Evolutionary conservation across 2,113 vertebrate species (phyloP).

Genomic region (Pelvicachromis taeniatus): DNA sequence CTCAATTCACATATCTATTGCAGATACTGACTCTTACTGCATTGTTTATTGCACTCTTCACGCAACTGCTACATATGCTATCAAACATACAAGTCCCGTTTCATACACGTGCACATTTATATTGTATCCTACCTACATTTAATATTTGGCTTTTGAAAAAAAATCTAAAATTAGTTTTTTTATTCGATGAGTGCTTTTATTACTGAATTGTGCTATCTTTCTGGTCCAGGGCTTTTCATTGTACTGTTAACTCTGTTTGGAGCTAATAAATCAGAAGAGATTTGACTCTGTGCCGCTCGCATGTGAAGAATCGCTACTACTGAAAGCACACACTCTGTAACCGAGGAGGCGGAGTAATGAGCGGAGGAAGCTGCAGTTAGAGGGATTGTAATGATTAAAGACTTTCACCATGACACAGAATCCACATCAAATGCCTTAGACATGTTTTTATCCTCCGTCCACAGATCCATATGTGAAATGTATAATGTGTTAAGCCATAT

Average conservation of each 20-base stretch:
- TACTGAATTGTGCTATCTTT: neutral
- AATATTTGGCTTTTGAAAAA: neutral
- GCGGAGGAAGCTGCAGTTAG: neutral
- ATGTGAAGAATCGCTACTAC: neutral
- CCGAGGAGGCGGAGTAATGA: neutral
- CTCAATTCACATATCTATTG: neutral
- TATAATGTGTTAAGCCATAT: constrained; percentile 10
- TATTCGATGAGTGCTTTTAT: neutral
- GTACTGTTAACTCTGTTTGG: neutral
- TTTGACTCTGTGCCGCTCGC: neutral
- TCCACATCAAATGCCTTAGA: constrained; percentile 14
- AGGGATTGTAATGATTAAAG: constrained; percentile 20
- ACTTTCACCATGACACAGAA: neutral
- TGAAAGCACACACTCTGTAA: neutral
- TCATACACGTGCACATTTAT: neutral
- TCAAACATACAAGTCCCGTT: neutral
- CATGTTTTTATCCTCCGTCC: neutral
- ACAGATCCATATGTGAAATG: constrained; percentile 25
- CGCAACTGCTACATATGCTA: neutral
- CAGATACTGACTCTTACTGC: neutral
- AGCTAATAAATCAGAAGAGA: neutral
- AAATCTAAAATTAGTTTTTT: neutral
- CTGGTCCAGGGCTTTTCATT: neutral
- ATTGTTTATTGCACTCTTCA: neutral
- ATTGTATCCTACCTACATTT: neutral